Base-by-base conservation (phyloP, 1,140 invertebrate species). In the Dolichoris vasculosae region DNA sequence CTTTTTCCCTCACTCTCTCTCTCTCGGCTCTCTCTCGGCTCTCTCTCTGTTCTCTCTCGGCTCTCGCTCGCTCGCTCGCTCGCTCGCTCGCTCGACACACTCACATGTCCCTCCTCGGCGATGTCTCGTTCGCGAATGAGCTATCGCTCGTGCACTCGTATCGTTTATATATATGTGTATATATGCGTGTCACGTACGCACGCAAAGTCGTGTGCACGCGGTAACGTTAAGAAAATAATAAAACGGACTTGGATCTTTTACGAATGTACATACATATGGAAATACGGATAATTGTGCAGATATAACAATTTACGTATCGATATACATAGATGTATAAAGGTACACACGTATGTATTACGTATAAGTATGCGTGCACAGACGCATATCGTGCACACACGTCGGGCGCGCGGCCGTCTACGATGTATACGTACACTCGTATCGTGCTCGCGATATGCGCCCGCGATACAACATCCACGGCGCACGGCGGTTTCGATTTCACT, bases 401-500 rank as follows among this genome's bases (percentile, higher is more conserved):
- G 43, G 26, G 43, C 30, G 73, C 73, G 40, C 75, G 75, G n/a
- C 15, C n/a, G 46, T 38, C 6, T 6, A 6, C n/a, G 23, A 40
- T 20, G 30, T 38, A 32, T 59, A 40, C 43, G 38, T 51, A 23
- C 26, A 48, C 13, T 6, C 32, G 9, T 32, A 7, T 48, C 11
- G 43, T 48, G 75, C 46, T 17, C 30, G n/a, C 17, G 64, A 35
- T 35, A 38, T 26, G 71, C 40, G 40, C 17, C 64, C 46, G 40
- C 55, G 81, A 83, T 32, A 64, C 40, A 26, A 69, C 20, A 38
- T 43, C 46, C 30, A 78, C 76, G 48, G 51, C 76, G 20, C 20
- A 43, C 69, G 75, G 83, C 75, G 76, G 73, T 78, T 84, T 78
- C 75, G 75, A 84, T 84, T 84, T 69, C 75, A 84, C 83, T 84